A percentile compares a stretch with the other conserved stretches of the same genome.
These are phyloP conservation scores for Babylonia areolata DNA, from an alignment of 1,140 invertebrate species.

Conservation along the genomic window DNA sequence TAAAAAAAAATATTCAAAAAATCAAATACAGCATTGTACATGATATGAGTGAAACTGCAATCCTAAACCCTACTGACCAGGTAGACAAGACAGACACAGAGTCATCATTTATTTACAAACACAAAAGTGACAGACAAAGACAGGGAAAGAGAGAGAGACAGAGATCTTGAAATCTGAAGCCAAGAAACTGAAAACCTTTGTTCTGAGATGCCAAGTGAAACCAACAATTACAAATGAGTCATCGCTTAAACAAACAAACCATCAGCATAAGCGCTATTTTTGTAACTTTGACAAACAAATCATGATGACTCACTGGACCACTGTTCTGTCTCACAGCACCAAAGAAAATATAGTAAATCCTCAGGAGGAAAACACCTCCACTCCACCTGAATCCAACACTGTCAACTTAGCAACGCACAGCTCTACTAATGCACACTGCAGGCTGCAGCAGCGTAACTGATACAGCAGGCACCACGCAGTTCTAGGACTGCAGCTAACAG, in stretches of 20 bases:
- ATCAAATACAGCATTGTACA: no score
- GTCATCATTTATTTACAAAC: no score
- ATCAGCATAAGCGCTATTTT: constrained; percentile 8
- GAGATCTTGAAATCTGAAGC: not conserved
- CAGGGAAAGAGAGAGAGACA: constrained; percentile 9
- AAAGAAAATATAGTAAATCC: not conserved
- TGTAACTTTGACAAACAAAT: no score
- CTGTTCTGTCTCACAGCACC: not conserved
- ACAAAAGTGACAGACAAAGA: constrained; percentile 21
- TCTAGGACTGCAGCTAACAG: not conserved
- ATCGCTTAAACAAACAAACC: no score
- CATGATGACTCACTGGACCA: not conserved
- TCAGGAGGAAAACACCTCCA: not conserved
- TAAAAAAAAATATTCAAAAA: not conserved
- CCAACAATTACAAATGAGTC: no score
- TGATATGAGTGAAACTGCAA: no score
- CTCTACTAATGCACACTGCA: not conserved
- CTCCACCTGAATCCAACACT: not conserved
- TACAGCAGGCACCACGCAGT: not conserved
- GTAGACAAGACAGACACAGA: no score
- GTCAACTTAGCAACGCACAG: not conserved
- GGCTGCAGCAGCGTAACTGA: not conserved
- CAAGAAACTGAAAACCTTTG: no score
- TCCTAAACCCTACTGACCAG: no score
- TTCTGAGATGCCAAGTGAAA: no score